Evolutionary conservation across 2,888 invertebrate genomes (phyloP).

Genomic region (Synanthedon tipuliformis): DNA sequence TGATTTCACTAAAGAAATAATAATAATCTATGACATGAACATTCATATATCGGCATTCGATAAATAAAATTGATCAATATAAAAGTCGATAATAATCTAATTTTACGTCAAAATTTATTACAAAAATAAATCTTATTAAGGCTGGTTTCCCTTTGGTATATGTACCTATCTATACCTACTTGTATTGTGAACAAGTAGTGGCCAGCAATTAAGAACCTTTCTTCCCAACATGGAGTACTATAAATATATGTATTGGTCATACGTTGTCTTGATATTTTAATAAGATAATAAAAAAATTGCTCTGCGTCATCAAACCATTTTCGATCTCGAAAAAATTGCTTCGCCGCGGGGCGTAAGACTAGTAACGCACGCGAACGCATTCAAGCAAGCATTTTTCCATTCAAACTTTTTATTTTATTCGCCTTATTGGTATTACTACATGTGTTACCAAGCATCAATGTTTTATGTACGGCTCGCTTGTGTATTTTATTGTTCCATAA

Average conservation of each 20-base stretch:
- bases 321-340: neutral
- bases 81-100: too few relatives aligned
- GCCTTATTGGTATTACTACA: neutral
- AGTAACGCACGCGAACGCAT: neutral
- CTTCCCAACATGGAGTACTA: neutral
- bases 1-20: too few relatives aligned
- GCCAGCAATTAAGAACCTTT: too few relatives aligned
- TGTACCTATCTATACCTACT: too few relatives aligned
- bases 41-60: too few relatives aligned
- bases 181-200: too few relatives aligned
- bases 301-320: neutral
- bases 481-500: neutral
- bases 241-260: neutral
- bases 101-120: too few relatives aligned
- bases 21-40: too few relatives aligned
- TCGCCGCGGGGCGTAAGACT: neutral
- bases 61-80: too few relatives aligned
- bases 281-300: neutral
- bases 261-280: neutral
- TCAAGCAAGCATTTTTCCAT: neutral
- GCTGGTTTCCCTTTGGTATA: too few relatives aligned
- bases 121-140: too few relatives aligned
- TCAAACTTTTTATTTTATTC: neutral
- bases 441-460: neutral
- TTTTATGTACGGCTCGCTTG: neutral